Conservation (phyloP, 2,888 invertebrate species). For the Scaptomyza polygonia region DNA sequence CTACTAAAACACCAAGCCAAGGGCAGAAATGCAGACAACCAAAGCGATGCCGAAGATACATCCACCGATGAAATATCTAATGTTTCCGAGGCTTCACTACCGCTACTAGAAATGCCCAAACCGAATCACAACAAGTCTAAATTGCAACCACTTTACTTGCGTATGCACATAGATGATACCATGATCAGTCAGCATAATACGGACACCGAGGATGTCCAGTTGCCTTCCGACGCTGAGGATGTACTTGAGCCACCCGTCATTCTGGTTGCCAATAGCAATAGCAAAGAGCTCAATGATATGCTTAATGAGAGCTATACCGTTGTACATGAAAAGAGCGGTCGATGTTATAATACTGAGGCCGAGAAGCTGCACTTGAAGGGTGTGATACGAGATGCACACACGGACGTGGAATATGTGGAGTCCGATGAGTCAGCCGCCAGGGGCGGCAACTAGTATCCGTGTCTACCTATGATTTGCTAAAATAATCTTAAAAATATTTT, state of each 20-base stretch:
- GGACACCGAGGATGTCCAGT: constrained; percentile 85
- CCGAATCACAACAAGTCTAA: constrained; percentile 40
- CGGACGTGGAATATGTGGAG: constrained; percentile 86
- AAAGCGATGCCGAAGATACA: constrained; percentile 85
- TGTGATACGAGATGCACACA: constrained; percentile 84
- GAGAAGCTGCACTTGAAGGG: constrained; percentile 86
- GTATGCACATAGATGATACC: constrained; percentile 48
- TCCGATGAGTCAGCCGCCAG: constrained; percentile 80
- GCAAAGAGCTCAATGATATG: constrained; percentile 83
- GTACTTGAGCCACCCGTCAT: constrained; percentile 73
- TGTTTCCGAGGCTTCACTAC: constrained; percentile 54
- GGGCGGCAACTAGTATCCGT: constrained; percentile 70
- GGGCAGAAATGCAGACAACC: constrained; percentile 27
- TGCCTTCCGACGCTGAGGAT: constrained; percentile 85
- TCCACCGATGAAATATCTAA: constrained; percentile 83
- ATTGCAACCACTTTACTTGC: constrained; percentile 49
- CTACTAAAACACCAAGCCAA: constrained; percentile 58
- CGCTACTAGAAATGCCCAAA: constrained; percentile 36
- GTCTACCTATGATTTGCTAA: constrained; percentile 16
- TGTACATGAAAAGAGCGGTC: constrained; percentile 84
- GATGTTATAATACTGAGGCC: constrained; percentile 84
- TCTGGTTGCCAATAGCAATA: constrained; percentile 51
- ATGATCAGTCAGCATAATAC: constrained; percentile 77
- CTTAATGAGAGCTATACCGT: constrained; percentile 84
- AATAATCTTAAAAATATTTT: constrained; percentile 50